These are phyloP conservation scores for Tyrophagus putrescentiae DNA, from an alignment of 1,140 invertebrate genomes.

Conservation along the genomic window DNA sequence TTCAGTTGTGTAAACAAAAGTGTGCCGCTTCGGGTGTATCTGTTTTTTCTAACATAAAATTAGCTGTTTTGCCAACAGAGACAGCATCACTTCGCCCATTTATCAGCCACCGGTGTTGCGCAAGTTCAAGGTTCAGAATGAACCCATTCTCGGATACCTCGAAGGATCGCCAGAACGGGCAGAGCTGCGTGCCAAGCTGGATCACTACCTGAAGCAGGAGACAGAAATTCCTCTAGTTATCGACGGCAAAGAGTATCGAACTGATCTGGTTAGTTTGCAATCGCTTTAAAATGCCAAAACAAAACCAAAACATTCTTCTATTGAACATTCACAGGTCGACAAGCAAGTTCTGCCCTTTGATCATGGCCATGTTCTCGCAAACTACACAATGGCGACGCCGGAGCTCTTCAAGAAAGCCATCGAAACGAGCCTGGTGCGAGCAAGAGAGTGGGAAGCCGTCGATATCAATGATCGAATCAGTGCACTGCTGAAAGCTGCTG, in stretches of 20 bases:
- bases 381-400: conserved; percentile 76
- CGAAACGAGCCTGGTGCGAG: conserved; percentile 52
- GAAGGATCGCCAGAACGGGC: conserved; percentile 65
- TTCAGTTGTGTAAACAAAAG: no score
- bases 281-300: not conserved
- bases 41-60: not conserved
- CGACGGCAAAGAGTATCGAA: conserved; percentile 65
- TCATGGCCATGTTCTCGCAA: conserved; percentile 68
- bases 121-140: conserved; percentile 59
- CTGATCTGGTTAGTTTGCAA: conserved; percentile 44
- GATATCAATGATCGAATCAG: conserved; percentile 53
- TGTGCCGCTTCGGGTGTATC: no score
- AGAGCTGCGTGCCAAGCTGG: conserved; percentile 54
- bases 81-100: not conserved
- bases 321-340: not conserved
- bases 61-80: not conserved
- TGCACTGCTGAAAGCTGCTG: conserved; percentile 54
- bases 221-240: conserved; percentile 84
- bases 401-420: conserved; percentile 75
- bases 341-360: conserved; percentile 56
- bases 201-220: conserved; percentile 45
- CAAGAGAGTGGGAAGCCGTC: conserved; percentile 68
- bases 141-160: conserved; percentile 61
- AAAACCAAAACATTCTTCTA: not conserved
- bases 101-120: conserved; percentile 37